Evolutionary conservation across 1,140 invertebrate genomes (phyloP), one percentile per base, ranked within the genome.

Genomic region (Centruroides vittatus): DNA sequence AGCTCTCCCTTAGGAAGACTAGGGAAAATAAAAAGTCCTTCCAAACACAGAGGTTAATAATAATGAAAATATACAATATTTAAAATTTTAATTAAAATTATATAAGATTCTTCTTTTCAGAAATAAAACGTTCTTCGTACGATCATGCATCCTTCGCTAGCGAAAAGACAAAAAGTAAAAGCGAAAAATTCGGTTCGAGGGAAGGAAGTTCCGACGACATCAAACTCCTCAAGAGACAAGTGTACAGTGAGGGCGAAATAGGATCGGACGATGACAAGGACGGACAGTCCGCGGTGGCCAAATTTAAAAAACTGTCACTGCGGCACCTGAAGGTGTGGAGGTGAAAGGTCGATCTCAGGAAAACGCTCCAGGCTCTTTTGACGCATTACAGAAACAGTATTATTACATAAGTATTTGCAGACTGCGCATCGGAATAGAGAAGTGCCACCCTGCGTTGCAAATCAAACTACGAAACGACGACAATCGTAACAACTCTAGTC

Each of bases 241-340:
- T 56, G 9, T 58, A 63, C 41, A 63, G 61, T 13, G 61, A 63
- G 50, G 61, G 61, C 5, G 61, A 63, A 35, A 41, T 41, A 41
- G 41, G 41, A 41, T 41, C 41, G 41, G 41, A 41, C 8, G 41
- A 41, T 6, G 61, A 59, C 46, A 58, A 59, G 35, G 47, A 5
- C 7, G 47, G 48, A 49, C 57, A 63, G 36, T 56, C 47, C 35
- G 55, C 61, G 10, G 57, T 58, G 10, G 49, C 52, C 48, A 62
- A 59, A 55, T 56, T 63, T 23, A 63, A 63, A 52, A 55, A 58
- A 57, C 35, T 63, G 4, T 63, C 61, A 11, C 41, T 63, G 1
- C 59, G 58, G 41, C 59, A 63, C n/a, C 61, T 63, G 13, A 63
- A 63, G 13, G 58, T 58, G 10, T 63, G 61, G 61, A 63, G 61